Evolutionary conservation across 2,797 vertebrate species (phyloP), one percentile per base, ranked within the genome.

Genomic region (Malacoraja senta): DNA sequence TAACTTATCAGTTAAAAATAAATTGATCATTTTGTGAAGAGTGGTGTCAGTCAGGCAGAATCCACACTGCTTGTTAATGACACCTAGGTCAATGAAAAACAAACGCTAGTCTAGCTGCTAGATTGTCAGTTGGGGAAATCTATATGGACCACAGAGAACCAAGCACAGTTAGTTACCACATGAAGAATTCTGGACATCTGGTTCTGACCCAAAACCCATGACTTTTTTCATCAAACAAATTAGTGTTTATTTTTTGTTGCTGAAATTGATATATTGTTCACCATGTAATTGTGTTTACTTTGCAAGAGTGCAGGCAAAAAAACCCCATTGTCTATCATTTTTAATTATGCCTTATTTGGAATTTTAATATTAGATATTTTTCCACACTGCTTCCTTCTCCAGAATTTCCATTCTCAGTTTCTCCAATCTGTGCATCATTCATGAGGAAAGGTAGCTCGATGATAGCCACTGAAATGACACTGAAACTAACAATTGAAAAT

Each of bases 81-180:
- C 0, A 0, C 35, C 63, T 13, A 63, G 65, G 68, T 10, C 44
- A 10, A 0, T 77, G 93, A n/a, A 68, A 63, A n/a, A 17, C 38
- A 58, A 84, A 4, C 15, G 83, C n/a, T 93, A 63, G 32, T 26
- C 4, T 81, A 26, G 91, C 0, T 32, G 13, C 93, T 35, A 0
- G 0, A 35, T 93, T 79, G 12, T 74, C 63, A 80, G 74, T 74
- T 63, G 81, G 76, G 53, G 38, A 32, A 93, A 91, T 74, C 15
- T 17, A 44, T 0, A 93, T 58, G 79, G 86, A 71, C 24, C 1
- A 0, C 19, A 93, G 91, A 77, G 29, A 94, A 29, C 65, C 26
- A 94, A 44, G 3, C 0, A 71, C 94, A 86, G 77, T 93, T 80
- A 86, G 77, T 93, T 80, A 94, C 79, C 8, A 80, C 44, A 15